Base-by-base conservation (phyloP, 2,797 vertebrate genomes). In the Antennarius maculatus region DNA sequence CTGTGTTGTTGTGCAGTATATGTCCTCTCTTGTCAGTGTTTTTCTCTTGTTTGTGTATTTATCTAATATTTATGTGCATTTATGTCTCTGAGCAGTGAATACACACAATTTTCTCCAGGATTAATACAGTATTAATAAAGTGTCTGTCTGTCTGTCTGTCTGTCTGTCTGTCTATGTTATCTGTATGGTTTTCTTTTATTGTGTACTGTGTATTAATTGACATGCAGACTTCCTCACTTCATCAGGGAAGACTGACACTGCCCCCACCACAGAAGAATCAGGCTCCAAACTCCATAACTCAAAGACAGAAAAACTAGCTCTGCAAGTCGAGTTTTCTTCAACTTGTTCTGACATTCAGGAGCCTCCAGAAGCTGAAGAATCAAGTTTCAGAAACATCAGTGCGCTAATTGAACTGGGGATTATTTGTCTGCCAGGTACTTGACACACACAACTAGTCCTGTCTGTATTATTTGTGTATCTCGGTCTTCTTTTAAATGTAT, bases 361-460 rank as follows among this genome's bases (percentile, higher is more conserved):
- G 46, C 53, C 49, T 68, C 66, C 52, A 27, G 81, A 80, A 69
- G 74, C 74, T 10, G 57, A 86, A 54, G 83, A 89, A 62, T 76
- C 71, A 43, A 63, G 59, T 54, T 77, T 86, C 41, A 85, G 73
- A 43, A 71, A 75, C 64, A 70, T 91, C 80, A 76, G 85, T 17
- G 58, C 82, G 57, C 88, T 98, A 55, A 83, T 98, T 47, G 88
- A 86, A 69, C 93, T 96, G 0, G 90, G 94, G 82, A 89, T 97
- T 31, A 84, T 94, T 31, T 95, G 92, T 88, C 87, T 99, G 80
- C 96, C 97, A 96, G 97, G 97, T 91, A 86, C 39, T 37, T 54
- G 14, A 18, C 17, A 37, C 18, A 29, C 10, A 15, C 1, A 4
- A 16, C 27, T 27, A 58, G 0, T 8, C 27, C 11, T 12, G 5